phyloP scores from a whole-genome alignment of 2,888 invertebrate genomes.

The Allygus modestus region DNA sequence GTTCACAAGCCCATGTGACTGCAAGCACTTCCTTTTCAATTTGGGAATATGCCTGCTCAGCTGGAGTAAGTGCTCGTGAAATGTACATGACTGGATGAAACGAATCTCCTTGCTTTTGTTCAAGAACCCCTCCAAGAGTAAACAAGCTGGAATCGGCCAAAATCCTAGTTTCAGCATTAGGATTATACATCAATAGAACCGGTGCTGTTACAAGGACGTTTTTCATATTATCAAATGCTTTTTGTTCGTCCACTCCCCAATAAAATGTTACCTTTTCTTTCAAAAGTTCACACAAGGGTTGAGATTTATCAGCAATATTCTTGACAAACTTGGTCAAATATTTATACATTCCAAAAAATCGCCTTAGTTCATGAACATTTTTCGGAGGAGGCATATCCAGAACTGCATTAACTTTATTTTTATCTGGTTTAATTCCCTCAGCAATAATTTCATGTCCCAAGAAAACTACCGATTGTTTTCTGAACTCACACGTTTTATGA shows the following conservation, averaged over 20 bases:
- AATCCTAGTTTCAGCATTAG: conserved; percentile 66
- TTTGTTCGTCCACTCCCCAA: neutral
- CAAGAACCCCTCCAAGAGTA: conserved; percentile 70
- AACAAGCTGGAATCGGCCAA: conserved; percentile 69
- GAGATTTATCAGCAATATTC: neutral
- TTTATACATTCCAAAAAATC: conserved; percentile 62
- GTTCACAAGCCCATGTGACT: conserved; percentile 71
- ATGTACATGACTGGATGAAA: conserved; percentile 45
- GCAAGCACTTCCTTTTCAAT: conserved; percentile 72
- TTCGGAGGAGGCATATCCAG: conserved; percentile 61
- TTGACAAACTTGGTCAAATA: conserved; percentile 61
- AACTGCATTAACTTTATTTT: neutral
- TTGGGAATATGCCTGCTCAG: conserved; percentile 61
- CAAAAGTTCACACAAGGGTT: neutral
- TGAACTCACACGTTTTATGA: conserved; percentile 2
- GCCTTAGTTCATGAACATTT: conserved; percentile 68
- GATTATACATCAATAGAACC: conserved; percentile 57
- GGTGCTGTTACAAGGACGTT: neutral
- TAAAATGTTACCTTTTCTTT: neutral
- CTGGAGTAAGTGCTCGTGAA: conserved; percentile 55
- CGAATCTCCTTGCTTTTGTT: conserved; percentile 68
- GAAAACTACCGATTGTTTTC: neutral
- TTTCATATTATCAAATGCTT: neutral
- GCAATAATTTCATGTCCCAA: neutral
- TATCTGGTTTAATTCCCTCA: neutral